A percentile compares a stretch with the other conserved stretches of the same genome.
Conservation (phyloP, 2,113 vertebrate genomes). For the Chaetops frenatus region DNA sequence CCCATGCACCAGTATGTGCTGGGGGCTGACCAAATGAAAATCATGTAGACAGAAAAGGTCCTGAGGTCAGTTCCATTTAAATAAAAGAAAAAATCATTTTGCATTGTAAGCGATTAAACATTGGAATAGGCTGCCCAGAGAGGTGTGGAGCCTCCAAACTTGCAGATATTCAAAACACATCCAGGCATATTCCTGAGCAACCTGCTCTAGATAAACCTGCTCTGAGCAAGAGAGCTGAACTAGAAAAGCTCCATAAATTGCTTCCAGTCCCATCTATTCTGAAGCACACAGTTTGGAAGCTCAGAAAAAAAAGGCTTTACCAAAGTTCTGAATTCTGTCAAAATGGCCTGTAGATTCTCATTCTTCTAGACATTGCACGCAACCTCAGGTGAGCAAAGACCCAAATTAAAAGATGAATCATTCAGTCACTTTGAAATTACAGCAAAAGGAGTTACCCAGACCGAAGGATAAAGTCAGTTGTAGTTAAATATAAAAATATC, state of each 20-base stretch:
- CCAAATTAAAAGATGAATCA: background rate
- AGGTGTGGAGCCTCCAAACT: background rate
- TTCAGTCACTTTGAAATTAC: background rate
- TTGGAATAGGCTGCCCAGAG: background rate
- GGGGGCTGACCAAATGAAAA: background rate
- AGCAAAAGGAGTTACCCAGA: background rate
- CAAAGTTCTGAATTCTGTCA: background rate
- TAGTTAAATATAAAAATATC: background rate
- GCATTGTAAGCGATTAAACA: background rate
- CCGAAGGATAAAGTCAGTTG: background rate
- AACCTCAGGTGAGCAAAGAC: background rate
- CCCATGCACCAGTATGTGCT: background rate
- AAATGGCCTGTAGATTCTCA: background rate
- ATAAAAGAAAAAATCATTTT: background rate
- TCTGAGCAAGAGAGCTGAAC: background rate
- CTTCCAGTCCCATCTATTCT: background rate
- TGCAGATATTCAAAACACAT: background rate
- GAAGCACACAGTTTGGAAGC: background rate
- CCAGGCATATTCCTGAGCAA: background rate
- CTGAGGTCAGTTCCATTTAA: background rate
- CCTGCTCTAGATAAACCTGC: background rate
- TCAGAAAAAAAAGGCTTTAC: background rate
- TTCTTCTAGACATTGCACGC: background rate
- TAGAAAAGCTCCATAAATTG: background rate
- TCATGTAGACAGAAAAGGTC: background rate